Conservation (phyloP, 2,888 invertebrate genomes). For the Pseudanteris insignis region DNA sequence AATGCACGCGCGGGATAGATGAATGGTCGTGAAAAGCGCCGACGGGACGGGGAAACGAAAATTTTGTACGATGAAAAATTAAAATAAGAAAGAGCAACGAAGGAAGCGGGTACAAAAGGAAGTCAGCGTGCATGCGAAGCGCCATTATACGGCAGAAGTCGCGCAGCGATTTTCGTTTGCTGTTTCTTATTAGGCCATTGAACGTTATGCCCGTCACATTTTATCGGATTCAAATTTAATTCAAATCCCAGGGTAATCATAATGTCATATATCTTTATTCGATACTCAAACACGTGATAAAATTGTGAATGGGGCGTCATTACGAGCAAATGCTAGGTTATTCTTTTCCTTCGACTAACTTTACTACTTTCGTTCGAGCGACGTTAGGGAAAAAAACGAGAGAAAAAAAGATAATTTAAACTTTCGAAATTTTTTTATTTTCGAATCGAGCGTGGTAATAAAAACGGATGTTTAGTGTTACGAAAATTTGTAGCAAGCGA, state of each 20-base stretch:
- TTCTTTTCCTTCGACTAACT: conserved; percentile 21
- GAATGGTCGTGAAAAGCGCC: conserved; percentile 19
- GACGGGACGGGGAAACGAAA: conserved; percentile 17
- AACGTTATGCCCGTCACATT: conserved; percentile 58
- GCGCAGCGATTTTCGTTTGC: conserved; percentile 57
- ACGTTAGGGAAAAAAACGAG: no score
- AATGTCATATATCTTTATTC: conserved; percentile 38
- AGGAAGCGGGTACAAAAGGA: conserved; percentile 27
- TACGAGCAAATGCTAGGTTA: conserved; percentile 19
- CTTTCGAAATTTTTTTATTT: no score
- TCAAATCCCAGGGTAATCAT: conserved; percentile 42
- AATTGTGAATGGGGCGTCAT: conserved; percentile 39
- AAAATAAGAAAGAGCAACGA: conserved; percentile 21
- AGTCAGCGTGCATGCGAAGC: conserved; percentile 34
- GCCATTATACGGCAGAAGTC: conserved; percentile 37
- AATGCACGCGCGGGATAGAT: conserved; percentile 15
- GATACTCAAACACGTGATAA: conserved; percentile 30
- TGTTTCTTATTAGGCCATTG: conserved; percentile 58
- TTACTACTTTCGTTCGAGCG: no score
- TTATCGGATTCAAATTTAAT: conserved; percentile 60
- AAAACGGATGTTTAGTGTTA: no score
- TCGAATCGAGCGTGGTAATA: no score
- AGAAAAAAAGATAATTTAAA: no score
- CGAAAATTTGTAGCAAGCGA: no score
- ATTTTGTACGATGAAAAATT: conserved; percentile 36